Conservation (phyloP, 2,113 vertebrate species). For the Paradisaea rubra region DNA sequence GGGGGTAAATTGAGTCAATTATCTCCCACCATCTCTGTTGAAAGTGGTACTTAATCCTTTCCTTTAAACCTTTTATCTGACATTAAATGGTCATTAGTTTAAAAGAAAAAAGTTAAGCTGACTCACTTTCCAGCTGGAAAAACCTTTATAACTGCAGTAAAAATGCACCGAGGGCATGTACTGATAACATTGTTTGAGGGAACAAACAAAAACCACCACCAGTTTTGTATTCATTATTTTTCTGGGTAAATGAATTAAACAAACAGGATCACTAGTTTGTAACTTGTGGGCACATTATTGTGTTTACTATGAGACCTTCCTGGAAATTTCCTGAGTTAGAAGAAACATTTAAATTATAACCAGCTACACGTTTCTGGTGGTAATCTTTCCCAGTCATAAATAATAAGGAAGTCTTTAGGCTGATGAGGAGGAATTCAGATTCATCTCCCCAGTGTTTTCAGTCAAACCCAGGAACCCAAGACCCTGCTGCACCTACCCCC, state of each 20-base stretch:
- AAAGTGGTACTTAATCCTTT: slow-evolving; percentile 49
- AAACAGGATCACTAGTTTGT: not conserved
- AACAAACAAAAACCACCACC: slow-evolving; percentile 3
- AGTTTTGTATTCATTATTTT: slow-evolving; percentile 16
- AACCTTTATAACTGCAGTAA: slow-evolving; percentile 22
- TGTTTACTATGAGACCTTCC: slow-evolving; percentile 15
- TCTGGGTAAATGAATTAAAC: slow-evolving; percentile 12
- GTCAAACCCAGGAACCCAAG: not conserved
- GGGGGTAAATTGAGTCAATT: slow-evolving; percentile 1
- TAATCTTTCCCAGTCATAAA: not conserved
- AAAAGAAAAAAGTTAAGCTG: slow-evolving; percentile 32
- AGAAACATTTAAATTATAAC: slow-evolving; percentile 6
- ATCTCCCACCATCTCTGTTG: slow-evolving; percentile 31
- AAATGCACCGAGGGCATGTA: not conserved
- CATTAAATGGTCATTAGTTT: slow-evolving; percentile 49
- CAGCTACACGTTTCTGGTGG: not conserved
- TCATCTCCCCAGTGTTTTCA: not conserved
- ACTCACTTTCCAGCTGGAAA: slow-evolving; percentile 36
- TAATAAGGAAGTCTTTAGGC: not conserved
- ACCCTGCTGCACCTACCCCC: not conserved
- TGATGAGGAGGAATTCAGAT: not conserved
- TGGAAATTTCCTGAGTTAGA: not conserved
- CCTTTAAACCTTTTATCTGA: slow-evolving; percentile 43
- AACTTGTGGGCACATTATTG: not conserved
- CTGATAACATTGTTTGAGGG: slow-evolving; percentile 22